These are phyloP conservation scores for Hexactinellida sp. DNA, from an alignment of 37 sponge, comb jelly and placozoan species.

Conservation along the genomic window DNA sequence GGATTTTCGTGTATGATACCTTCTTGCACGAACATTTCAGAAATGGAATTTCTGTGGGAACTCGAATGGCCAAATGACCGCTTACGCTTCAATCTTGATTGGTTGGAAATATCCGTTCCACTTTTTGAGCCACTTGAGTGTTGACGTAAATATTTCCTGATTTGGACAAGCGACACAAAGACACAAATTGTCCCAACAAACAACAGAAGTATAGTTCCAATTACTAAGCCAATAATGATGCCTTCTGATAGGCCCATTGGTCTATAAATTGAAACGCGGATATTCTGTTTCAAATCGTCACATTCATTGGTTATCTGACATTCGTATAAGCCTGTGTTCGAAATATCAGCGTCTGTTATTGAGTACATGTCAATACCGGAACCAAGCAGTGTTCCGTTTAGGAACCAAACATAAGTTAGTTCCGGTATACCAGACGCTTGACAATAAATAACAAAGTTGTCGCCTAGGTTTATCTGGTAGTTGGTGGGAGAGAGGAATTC, in stretches of 20 bases:
- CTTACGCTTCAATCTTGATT: neutral
- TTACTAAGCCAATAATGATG: neutral
- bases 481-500: neutral
- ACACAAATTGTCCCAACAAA: neutral
- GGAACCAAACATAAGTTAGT: neutral
- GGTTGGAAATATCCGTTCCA: neutral
- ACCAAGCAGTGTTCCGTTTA: neutral
- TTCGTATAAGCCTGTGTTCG: neutral
- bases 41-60: conserved; percentile 10
- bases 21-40: neutral
- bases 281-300: neutral
- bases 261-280: neutral
- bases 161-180: neutral
- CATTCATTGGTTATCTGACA: neutral
- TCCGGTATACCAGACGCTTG: neutral
- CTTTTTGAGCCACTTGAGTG: neutral
- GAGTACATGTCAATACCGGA: neutral
- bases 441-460: neutral
- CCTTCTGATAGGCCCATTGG: neutral
- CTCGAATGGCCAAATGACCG: neutral
- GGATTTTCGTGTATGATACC: conserved; percentile 10
- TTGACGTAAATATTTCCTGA: neutral
- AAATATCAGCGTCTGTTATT: neutral
- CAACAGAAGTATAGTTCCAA: neutral
- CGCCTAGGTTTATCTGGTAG: neutral